Evolutionary conservation across 2,888 invertebrate genomes (phyloP).

Genomic region (Cosmopolites sordidus): DNA sequence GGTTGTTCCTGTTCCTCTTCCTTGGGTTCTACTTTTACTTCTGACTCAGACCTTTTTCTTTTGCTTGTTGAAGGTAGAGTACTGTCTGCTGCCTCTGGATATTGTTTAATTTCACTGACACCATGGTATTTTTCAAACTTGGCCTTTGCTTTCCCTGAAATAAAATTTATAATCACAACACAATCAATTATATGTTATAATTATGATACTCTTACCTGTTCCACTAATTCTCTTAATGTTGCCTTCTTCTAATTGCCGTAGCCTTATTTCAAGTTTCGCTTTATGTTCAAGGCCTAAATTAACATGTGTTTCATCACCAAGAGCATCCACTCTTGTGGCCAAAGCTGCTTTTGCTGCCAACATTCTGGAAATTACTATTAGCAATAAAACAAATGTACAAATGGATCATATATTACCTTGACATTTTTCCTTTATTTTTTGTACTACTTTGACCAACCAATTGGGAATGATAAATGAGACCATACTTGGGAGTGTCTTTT

Average conservation of each 20-base stretch:
- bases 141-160: conserved; percentile 67
- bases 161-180: neutral
- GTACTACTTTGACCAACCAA: conserved; percentile 85
- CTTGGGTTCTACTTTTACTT: conserved; percentile 31
- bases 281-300: conserved; percentile 87
- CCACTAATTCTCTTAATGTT: conserved; percentile 79
- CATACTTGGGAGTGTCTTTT: conserved; percentile 98
- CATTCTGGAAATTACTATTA: conserved; percentile 55
- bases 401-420: conserved; percentile 53
- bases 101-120: conserved; percentile 75
- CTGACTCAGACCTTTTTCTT: conserved; percentile 55
- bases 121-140: conserved; percentile 92
- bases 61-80: conserved; percentile 63
- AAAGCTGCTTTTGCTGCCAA: conserved; percentile 94
- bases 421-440: conserved; percentile 91
- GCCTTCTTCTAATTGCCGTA: conserved; percentile 81
- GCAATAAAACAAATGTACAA: neutral
- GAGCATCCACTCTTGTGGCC: conserved; percentile 90
- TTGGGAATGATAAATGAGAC: conserved; percentile 94
- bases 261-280: conserved; percentile 77
- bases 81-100: conserved; percentile 74
- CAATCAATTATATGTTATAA: too few species aligned
- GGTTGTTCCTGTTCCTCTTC: conserved; percentile 32
- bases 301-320: conserved; percentile 74
- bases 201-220: conserved; percentile 51